phyloP scores from a whole-genome alignment of 2,113 vertebrate genomes.

The Manacus vitellinus region DNA sequence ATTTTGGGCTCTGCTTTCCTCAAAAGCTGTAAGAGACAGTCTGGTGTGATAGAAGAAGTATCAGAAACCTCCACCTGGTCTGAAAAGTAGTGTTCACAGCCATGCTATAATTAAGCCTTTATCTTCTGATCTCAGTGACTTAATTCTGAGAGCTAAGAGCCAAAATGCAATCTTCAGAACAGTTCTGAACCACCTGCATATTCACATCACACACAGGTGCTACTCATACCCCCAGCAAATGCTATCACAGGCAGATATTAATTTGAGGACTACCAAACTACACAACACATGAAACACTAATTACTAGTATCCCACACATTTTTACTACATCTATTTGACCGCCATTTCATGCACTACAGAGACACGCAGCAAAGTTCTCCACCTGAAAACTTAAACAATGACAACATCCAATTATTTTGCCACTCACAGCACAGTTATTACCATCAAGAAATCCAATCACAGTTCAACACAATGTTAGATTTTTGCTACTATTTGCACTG shows the following conservation, averaged over 20 bases:
- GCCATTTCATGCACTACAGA: not conserved
- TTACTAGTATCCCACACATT: not conserved
- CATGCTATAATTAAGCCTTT: not conserved
- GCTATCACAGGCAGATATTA: not conserved
- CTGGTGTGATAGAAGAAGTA: not conserved
- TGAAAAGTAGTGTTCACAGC: not conserved
- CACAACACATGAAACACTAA: not conserved
- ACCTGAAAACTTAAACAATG: not conserved
- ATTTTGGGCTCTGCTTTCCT: not conserved
- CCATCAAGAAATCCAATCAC: not conserved
- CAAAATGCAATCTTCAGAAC: not conserved
- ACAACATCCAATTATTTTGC: not conserved
- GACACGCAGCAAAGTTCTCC: fast-evolving
- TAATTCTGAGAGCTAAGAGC: not conserved
- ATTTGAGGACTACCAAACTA: not conserved
- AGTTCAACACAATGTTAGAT: not conserved
- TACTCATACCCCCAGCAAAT: not conserved
- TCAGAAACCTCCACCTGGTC: not conserved
- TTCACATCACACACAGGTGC: not conserved
- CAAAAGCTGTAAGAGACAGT: not conserved
- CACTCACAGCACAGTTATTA: not conserved
- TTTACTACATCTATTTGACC: not conserved
- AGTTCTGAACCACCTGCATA: not conserved
- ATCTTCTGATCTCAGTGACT: not conserved
- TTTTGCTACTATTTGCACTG: not conserved